These are phyloP conservation scores for Dioctria linearis DNA, from an alignment of 2,888 invertebrate species.

Conservation along the genomic window DNA sequence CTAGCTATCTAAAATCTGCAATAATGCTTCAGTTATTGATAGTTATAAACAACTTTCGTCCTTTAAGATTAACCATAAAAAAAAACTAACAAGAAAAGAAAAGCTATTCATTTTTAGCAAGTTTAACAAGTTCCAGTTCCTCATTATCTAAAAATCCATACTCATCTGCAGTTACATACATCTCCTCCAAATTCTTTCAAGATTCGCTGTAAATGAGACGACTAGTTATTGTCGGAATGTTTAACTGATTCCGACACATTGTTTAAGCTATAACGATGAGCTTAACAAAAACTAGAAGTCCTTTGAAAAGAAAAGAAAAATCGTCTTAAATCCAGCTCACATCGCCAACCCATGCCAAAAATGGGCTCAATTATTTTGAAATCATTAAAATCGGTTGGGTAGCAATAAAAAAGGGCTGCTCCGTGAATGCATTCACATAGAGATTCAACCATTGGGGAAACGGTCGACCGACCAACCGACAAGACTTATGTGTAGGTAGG, in stretches of 20 bases:
- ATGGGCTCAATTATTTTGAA: slow-evolving; percentile 63
- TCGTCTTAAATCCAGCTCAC: slow-evolving; percentile 47
- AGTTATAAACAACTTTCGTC: no score
- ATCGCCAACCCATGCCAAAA: slow-evolving; percentile 61
- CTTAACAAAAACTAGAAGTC: slow-evolving; percentile 50
- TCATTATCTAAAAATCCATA: slow-evolving; percentile 38
- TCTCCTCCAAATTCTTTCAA: slow-evolving; percentile 40
- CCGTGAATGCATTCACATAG: slow-evolving; percentile 45
- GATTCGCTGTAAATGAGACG: slow-evolving; percentile 36
- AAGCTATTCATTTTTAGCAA: not conserved
- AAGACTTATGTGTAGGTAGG: not conserved
- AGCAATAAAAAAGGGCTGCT: slow-evolving; percentile 53
- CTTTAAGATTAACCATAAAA: no score
- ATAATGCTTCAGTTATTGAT: no score
- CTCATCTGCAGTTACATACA: slow-evolving; percentile 5
- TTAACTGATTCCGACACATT: slow-evolving; percentile 48
- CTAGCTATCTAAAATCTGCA: no score
- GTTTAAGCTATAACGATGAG: slow-evolving; percentile 41
- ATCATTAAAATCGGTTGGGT: slow-evolving; percentile 62
- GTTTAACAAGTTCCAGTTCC: slow-evolving; percentile 7
- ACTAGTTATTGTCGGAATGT: slow-evolving; percentile 37
- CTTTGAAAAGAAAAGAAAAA: slow-evolving; percentile 21
- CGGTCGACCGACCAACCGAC: slow-evolving; percentile 54
- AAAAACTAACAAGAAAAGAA: no score
- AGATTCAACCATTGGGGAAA: not conserved